Base-by-base conservation (phyloP, 2,888 invertebrate genomes). In the Toxonevra muliebris region DNA sequence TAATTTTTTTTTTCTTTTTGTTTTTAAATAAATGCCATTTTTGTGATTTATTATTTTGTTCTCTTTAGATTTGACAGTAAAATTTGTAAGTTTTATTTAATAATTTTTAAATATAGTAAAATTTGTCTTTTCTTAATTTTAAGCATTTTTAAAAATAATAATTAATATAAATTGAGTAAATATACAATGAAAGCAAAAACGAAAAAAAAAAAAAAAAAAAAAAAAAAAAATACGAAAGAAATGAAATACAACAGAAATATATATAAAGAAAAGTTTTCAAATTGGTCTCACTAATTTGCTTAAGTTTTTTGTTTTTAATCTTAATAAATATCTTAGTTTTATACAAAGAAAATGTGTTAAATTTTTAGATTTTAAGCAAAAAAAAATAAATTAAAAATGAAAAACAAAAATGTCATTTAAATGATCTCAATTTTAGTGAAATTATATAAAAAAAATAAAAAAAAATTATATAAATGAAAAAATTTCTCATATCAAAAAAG, bases 211-310 rank as follows among this genome's bases (percentile, higher is more conserved):
- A 19, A 52, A 57, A 17, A 11, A 58, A 58, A 48, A 55, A 65
- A 42, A 45, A 17, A 42, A 57, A 7, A 48, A 42, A 58, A 57
- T 54, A 50, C 42, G 20, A 20, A 5, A 57, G 52, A 50, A 42
- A 43, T 17, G n/a, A 64, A 30, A 5, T 40, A 11, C 41, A 13
- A 12, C 30, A 57, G 40, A 57, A 57, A 57, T 30, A 30, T 7
- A 30, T 30, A 30, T 30, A 30, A 30, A n/a, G n/a, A 76, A 72
- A 71, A 76, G 78, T 80, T 80, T 82, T 83, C 84, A 80, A 83
- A 83, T 83, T 83, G 83, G 84, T 83, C 84, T 83, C 83, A 83
- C 78, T 73, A 76, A 68, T 70, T 65, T 71, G 69, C 69, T 60
- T 69, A 68, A 66, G 65, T 63, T 73, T 70, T 59, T 52, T 67